These are phyloP conservation scores for Vollenhovia emeryi DNA, from an alignment of 1,140 invertebrate species.

Conservation along the genomic window DNA sequence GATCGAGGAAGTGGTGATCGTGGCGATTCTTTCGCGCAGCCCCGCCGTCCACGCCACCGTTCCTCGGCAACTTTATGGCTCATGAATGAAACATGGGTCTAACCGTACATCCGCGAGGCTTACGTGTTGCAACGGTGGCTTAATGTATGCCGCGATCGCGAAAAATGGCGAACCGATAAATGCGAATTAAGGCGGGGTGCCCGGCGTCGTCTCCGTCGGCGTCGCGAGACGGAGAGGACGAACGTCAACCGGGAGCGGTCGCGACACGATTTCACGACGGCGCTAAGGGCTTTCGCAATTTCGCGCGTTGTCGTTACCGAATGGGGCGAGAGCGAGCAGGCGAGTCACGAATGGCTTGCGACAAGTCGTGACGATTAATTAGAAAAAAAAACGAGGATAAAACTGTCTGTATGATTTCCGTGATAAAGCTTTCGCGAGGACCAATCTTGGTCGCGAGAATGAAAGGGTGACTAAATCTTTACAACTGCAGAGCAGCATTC, in stretches of 20 bases:
- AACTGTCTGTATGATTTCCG: too few species aligned
- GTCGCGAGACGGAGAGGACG: constrained; percentile 18
- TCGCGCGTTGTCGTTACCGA: background rate
- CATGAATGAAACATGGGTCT: constrained; percentile 83
- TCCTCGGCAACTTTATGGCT: constrained; percentile 80
- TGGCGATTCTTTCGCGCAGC: constrained; percentile 32
- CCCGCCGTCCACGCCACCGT: constrained; percentile 50
- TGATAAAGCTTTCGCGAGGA: too few species aligned
- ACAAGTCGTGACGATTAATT: background rate
- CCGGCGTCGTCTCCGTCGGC: constrained; percentile 48
- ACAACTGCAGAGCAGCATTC: too few species aligned
- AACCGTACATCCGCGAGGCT: constrained; percentile 76
- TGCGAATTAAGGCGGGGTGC: constrained; percentile 73
- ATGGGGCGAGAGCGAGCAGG: constrained; percentile 1
- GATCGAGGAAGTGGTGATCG: constrained; percentile 56
- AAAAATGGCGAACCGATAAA: constrained; percentile 77
- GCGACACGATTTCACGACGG: constrained; percentile 30
- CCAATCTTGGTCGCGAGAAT: too few species aligned
- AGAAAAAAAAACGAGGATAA: background rate
- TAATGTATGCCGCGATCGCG: constrained; percentile 76
- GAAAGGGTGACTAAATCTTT: too few species aligned
- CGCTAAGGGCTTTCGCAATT: constrained; percentile 60
- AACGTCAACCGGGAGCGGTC: background rate
- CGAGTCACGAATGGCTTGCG: constrained; percentile 28
- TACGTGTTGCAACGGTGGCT: constrained; percentile 77